Percentiles rank a stretch among this genome's conserved stretches.
Evolutionary conservation across 2,113 vertebrate genomes (phyloP).

Genomic region (Plectropomus leopardus): DNA sequence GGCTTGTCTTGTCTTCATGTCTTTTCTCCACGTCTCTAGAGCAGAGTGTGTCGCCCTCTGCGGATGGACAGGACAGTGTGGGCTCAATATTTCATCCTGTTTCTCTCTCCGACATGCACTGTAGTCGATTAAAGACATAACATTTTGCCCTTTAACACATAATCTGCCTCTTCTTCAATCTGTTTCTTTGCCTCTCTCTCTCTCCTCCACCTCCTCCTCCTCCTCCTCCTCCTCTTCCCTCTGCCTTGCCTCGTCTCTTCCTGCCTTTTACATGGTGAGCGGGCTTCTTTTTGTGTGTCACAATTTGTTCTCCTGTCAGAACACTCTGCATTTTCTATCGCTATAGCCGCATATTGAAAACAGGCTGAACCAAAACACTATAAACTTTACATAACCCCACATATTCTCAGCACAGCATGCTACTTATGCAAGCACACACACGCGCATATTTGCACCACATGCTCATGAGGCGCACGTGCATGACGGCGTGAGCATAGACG

Average conservation of each 20-base stretch:
- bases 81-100: slow-evolving; percentile 61
- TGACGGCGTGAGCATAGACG: slow-evolving; percentile 33
- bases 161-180: slow-evolving; percentile 34
- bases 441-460: slow-evolving; percentile 6
- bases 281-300: slow-evolving; percentile 43
- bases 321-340: slow-evolving; percentile 43
- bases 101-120: slow-evolving; percentile 50
- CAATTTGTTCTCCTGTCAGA: slow-evolving; percentile 56
- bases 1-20: slow-evolving; percentile 64
- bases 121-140: slow-evolving; percentile 60
- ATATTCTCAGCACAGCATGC: slow-evolving; percentile 3
- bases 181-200: slow-evolving; percentile 31
- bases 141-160: slow-evolving; percentile 61
- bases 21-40: slow-evolving; percentile 65
- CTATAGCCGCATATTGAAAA: slow-evolving; percentile 28
- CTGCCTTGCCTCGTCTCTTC: slow-evolving; percentile 10
- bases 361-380: slow-evolving; percentile 24
- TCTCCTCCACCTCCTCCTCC: slow-evolving; percentile 21
- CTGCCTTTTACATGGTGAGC: slow-evolving; percentile 22
- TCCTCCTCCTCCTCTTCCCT: slow-evolving; percentile 7
- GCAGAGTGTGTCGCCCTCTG: slow-evolving; percentile 47
- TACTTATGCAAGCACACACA: neutral
- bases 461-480: neutral
- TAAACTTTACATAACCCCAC: slow-evolving; percentile 30
- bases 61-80: slow-evolving; percentile 56